These are phyloP conservation scores for Mionectes macconnelli DNA, from an alignment of 2,113 vertebrate genomes.

Conservation along the genomic window DNA sequence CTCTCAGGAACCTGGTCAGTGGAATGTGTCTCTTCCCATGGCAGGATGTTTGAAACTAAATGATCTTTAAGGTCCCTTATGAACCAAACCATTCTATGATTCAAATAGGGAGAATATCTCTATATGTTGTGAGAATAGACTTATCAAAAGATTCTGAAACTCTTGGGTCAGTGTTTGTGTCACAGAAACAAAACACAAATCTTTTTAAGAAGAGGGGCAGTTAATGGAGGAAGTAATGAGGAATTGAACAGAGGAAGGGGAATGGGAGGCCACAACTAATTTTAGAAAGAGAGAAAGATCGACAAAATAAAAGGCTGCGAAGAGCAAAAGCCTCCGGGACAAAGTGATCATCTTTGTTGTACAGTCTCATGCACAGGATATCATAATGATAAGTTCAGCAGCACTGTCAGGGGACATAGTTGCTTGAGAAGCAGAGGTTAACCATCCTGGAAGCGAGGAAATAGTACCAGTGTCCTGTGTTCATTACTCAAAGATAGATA, in stretches of 20 bases:
- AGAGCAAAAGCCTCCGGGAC: constrained; percentile 12
- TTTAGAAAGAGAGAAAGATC: not conserved
- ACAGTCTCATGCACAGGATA: not conserved
- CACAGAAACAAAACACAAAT: not conserved
- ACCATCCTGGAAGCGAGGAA: not conserved
- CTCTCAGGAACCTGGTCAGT: not conserved
- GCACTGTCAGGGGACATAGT: not conserved
- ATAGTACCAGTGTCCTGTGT: not conserved
- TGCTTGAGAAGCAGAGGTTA: not conserved
- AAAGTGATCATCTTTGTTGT: not conserved
- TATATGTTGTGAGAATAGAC: not conserved
- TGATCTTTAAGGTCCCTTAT: not conserved
- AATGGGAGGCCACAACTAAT: not conserved
- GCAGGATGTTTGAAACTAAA: not conserved
- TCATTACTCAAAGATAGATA: not conserved
- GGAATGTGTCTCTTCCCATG: not conserved
- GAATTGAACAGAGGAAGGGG: not conserved
- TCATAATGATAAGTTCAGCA: constrained; percentile 22
- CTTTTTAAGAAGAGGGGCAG: not conserved
- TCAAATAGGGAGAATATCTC: not conserved
- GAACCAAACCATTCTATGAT: not conserved
- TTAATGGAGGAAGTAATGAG: not conserved
- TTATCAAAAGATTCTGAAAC: not conserved
- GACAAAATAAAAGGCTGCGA: not conserved
- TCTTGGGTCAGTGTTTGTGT: not conserved